A percentile compares a stretch with the other conserved stretches of the same genome.
phyloP scores from a whole-genome alignment of 2,888 invertebrate species.

The Tenthredo notha region DNA sequence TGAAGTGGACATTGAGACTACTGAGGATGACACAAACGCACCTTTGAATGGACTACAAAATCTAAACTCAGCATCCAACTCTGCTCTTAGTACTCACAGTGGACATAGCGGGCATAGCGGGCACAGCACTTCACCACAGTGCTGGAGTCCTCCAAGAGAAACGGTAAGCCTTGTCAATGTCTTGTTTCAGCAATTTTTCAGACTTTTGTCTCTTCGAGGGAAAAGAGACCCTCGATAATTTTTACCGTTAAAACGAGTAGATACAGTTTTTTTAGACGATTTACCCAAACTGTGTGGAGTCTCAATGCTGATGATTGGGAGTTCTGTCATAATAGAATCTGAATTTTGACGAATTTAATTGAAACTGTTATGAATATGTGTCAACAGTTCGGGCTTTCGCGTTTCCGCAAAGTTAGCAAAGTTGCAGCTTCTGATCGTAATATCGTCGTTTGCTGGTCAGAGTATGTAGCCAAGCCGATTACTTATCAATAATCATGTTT shows the following conservation, averaged over 20 bases:
- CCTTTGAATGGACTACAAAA: slow-evolving; percentile 47
- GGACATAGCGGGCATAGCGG: slow-evolving; percentile 65
- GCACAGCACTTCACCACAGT: slow-evolving; percentile 71
- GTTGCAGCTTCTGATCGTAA: neutral
- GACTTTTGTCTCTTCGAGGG: neutral
- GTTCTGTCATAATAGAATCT: too few species aligned
- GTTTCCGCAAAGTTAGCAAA: neutral
- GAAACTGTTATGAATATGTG: neutral
- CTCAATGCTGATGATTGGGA: neutral
- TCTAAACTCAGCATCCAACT: slow-evolving; percentile 66
- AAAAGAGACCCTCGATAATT: neutral
- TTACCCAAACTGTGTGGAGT: neutral
- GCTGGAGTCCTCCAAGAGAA: slow-evolving; percentile 80
- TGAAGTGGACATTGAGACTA: slow-evolving; percentile 92
- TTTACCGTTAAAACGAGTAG: neutral
- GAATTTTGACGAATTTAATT: too few species aligned
- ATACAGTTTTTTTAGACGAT: neutral
- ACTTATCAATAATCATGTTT: slow-evolving; percentile 41
- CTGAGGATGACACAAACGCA: slow-evolving; percentile 84
- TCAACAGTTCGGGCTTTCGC: neutral
- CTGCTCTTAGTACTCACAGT: slow-evolving; percentile 70
- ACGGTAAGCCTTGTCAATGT: slow-evolving; percentile 76
- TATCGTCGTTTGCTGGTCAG: neutral
- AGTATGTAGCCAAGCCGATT: neutral
- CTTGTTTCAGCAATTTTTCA: neutral